These are phyloP conservation scores for Mycteria americana DNA, from an alignment of 2,797 vertebrate genomes.

Conservation along the genomic window DNA sequence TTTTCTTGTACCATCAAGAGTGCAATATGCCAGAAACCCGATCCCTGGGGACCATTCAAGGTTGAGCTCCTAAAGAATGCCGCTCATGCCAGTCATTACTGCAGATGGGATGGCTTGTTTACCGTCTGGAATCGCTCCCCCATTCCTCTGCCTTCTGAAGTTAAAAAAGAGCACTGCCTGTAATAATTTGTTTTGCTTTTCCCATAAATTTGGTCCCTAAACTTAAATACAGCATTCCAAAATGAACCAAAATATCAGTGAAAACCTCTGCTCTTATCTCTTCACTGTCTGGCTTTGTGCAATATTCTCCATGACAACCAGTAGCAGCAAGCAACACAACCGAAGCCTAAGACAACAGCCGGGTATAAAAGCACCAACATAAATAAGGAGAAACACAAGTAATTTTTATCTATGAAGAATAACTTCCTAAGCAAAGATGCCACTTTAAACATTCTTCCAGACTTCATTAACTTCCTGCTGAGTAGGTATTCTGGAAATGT, in stretches of 20 bases:
- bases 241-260: background rate
- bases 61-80: constrained; percentile 8
- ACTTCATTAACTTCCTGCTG: background rate
- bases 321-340: background rate
- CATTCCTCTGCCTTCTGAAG: constrained; percentile 1
- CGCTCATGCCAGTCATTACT: background rate
- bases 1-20: background rate
- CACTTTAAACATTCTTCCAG: background rate
- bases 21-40: background rate
- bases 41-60: constrained; percentile 7
- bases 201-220: background rate
- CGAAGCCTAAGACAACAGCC: background rate
- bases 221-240: background rate
- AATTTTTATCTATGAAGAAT: background rate
- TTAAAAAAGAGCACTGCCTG: background rate
- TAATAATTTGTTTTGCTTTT: constrained; percentile 22
- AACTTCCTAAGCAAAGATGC: background rate
- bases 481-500: background rate
- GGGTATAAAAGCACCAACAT: background rate
- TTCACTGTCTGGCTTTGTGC: background rate
- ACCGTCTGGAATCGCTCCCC: constrained; percentile 33
- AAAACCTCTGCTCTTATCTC: constrained; percentile 26
- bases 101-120: constrained; percentile 9
- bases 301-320: background rate
- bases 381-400: background rate